Conservation (phyloP, 2,888 invertebrate species). For the Crioceris asparagi region DNA sequence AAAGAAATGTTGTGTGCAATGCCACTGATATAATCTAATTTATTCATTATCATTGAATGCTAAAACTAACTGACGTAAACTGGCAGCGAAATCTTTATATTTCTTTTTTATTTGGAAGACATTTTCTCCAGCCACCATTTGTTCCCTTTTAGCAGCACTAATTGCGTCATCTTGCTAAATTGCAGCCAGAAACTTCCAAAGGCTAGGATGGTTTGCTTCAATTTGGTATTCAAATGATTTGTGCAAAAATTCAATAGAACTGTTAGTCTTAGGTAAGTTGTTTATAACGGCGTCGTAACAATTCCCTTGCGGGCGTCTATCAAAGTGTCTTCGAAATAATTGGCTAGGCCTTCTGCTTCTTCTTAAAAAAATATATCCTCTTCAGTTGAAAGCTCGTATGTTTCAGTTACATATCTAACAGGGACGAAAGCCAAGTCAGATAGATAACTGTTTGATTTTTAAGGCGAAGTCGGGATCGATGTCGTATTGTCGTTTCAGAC, state of each 20-base stretch:
- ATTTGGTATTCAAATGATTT: slow-evolving; percentile 1
- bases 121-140: no score
- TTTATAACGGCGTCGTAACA: background rate
- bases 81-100: slow-evolving; percentile 2
- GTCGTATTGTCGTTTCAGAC: slow-evolving; percentile 1
- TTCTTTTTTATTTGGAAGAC: background rate
- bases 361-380: background rate
- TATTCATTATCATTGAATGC: no score
- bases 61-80: background rate
- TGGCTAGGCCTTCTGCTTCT: background rate
- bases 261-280: slow-evolving; percentile 1
- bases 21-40: no score
- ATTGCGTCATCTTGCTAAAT: background rate
- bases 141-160: no score
- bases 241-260: background rate
- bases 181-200: background rate
- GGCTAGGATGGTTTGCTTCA: background rate
- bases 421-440: background rate
- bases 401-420: no score
- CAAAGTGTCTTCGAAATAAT: background rate
- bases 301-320: background rate
- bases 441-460: slow-evolving; percentile 1
- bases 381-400: background rate
- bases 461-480: slow-evolving; percentile 1
- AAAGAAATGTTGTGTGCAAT: no score